A percentile compares a stretch with the other conserved stretches of the same genome.
Conservation (phyloP, 2,113 vertebrate genomes). For the Gallinago media region DNA sequence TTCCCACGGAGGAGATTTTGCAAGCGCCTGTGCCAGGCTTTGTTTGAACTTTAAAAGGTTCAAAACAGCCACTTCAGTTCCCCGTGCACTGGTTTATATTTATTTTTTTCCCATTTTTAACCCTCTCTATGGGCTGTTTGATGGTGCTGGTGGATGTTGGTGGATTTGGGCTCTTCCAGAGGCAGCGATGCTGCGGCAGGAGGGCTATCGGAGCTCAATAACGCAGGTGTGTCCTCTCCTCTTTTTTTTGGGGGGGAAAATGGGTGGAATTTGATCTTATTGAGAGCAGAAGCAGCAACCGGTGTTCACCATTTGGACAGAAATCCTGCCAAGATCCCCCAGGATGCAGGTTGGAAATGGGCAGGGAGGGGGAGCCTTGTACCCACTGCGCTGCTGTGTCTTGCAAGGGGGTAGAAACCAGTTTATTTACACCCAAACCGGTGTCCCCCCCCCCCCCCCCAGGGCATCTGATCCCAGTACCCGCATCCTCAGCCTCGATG, state of each 20-base stretch:
- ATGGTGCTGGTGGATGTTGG: neutral
- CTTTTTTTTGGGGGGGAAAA: neutral
- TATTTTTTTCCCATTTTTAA: neutral
- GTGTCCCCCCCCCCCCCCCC: neutral
- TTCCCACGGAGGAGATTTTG: neutral
- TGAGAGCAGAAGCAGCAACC: neutral
- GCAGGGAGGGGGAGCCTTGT: neutral
- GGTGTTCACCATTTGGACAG: neutral
- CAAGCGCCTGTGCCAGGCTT: neutral
- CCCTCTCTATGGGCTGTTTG: neutral
- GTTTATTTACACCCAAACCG: neutral
- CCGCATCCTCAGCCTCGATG: fast-evolving
- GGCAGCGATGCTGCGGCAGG: neutral
- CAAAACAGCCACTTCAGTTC: neutral
- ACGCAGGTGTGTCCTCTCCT: neutral
- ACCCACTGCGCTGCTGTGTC: neutral
- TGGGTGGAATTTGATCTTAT: neutral
- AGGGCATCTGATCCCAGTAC: neutral
- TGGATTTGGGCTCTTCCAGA: neutral
- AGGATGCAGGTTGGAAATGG: neutral
- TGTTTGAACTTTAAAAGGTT: neutral
- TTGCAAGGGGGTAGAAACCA: neutral
- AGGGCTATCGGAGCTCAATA: fast-evolving
- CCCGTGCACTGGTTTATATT: fast-evolving
- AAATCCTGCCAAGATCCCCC: neutral